Evolutionary conservation across 2,113 vertebrate species (phyloP).

Genomic region (Anhinga rufa): DNA sequence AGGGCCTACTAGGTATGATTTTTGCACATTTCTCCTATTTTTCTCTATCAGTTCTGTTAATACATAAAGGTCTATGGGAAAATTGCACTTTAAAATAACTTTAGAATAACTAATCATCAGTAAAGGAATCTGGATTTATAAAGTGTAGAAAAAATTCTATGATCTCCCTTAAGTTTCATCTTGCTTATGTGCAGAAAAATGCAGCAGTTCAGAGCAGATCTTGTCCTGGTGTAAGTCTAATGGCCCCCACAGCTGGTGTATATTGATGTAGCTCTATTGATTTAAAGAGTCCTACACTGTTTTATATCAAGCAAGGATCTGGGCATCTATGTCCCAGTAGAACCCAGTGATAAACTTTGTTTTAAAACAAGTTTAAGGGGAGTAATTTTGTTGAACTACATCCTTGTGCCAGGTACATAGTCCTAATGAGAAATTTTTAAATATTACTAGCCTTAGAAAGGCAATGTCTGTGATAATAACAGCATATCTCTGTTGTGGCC

Average conservation of each 20-base stretch:
- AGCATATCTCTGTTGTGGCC: neutral
- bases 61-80: neutral
- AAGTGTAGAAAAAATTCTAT: neutral
- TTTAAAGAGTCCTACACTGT: neutral
- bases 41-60: neutral
- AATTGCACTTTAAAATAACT: neutral
- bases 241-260: conserved; percentile 13
- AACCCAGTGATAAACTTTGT: neutral
- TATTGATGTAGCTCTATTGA: conserved; percentile 19
- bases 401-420: neutral
- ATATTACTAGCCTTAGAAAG: neutral
- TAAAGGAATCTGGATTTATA: neutral
- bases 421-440: neutral
- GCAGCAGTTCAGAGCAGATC: neutral
- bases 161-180: neutral
- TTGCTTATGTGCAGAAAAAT: neutral
- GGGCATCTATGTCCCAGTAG: neutral
- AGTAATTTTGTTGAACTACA: neutral
- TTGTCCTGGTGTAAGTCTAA: neutral
- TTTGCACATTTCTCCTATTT: neutral
- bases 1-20: neutral
- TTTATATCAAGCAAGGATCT: neutral
- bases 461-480: neutral
- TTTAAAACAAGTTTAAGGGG: neutral
- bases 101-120: neutral